Conservation (phyloP, 1,140 invertebrate species). For the Drosophila carrolli region DNA sequence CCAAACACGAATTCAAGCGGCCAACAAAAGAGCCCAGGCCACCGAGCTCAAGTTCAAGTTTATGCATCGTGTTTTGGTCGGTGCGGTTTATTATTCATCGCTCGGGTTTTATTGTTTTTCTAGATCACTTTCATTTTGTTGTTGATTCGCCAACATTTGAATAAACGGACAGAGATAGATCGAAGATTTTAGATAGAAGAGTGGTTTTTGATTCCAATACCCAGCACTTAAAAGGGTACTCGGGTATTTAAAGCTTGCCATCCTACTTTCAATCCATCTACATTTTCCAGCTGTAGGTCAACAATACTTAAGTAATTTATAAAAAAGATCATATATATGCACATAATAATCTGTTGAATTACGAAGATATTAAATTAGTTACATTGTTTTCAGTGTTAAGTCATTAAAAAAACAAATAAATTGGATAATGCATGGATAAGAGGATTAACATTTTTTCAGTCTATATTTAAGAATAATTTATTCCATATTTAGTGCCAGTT, state of each 20-base stretch:
- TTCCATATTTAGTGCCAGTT: too few species aligned
- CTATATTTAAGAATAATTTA: too few species aligned
- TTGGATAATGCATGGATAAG: too few species aligned
- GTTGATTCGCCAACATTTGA: slow-evolving; percentile 33
- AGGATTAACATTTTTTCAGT: too few species aligned
- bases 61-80: slow-evolving; percentile 36
- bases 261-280: too few species aligned
- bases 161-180: slow-evolving; percentile 31
- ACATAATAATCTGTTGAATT: too few species aligned
- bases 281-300: too few species aligned
- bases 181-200: slow-evolving; percentile 10
- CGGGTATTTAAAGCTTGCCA: neutral
- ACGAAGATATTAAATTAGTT: too few species aligned
- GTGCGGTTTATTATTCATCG: slow-evolving; percentile 10
- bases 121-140: slow-evolving; percentile 64
- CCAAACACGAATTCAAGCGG: slow-evolving; percentile 35
- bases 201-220: slow-evolving; percentile 8
- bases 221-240: neutral
- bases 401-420: too few species aligned
- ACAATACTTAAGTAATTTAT: too few species aligned
- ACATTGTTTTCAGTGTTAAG: too few species aligned
- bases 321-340: too few species aligned
- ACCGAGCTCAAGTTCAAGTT: slow-evolving; percentile 56
- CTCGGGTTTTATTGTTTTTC: slow-evolving; percentile 47
- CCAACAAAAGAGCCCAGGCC: slow-evolving; percentile 40